Base-by-base conservation (phyloP, 2,888 invertebrate genomes). In the Capitulum mitella region DNA sequence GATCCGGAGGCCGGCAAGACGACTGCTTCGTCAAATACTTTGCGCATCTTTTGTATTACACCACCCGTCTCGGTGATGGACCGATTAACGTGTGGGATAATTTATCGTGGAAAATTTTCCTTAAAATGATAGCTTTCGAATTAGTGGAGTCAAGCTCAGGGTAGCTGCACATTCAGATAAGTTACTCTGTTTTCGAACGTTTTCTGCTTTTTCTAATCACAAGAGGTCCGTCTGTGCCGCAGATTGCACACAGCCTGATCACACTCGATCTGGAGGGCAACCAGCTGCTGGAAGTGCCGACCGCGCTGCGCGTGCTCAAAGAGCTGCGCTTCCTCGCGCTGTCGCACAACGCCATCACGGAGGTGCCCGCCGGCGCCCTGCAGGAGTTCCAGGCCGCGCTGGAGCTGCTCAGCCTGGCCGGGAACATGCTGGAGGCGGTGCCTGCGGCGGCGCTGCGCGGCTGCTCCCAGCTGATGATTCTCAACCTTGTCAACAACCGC, bases 401-500 rank as follows among this genome's bases (percentile, higher is more conserved):
- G 79, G 91, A 92, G 83, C 93, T 92, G 34, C 87, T 95, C 34
- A 82, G 82, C 54, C 78, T 83, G 40, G 82, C 84, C 16, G 83
- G 82, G 2, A 84, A 84, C 79, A 78, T 74, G 32, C 80, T 84
- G 34, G 78, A 54, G 16, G 58, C 78, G 14, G 79, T 83, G 5
- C 82, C 83, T 19, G 34, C 78, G 19, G 76, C 32, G 10, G 77
- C 78, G 26, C 80, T 82, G 46, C 80, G 80, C 48, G 80, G 80
- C 79, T 81, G 81, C 77, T 78, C 78, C 78, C 90, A 91, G 83
- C 88, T 95, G 79, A 89, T 93, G n/a, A 94, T 95, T 86, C 89
- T 95, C 82, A 95, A 95, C 86, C 89, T 95, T 84, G 95, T 93
- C 81, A 95, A 94, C 86, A 95, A 95, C 86, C 91, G 91, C 85